Percentiles rank a stretch among this genome's conserved stretches.
These are phyloP conservation scores for Drosophila biarmipes DNA, from an alignment of 1,140 invertebrate genomes.

Conservation along the genomic window DNA sequence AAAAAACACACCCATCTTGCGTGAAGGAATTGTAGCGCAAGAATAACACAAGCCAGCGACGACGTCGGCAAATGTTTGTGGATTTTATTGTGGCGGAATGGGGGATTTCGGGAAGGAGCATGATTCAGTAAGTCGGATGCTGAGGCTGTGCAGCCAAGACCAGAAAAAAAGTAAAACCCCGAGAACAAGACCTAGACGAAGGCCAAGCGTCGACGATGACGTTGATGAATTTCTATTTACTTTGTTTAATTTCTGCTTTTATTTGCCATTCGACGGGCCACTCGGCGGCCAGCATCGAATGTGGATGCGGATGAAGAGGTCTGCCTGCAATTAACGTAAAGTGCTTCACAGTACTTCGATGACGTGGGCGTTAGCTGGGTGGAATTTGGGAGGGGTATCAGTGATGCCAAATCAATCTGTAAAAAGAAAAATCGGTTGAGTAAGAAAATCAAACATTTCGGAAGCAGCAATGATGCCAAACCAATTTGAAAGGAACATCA, in stretches of 20 bases:
- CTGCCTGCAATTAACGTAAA: constrained; percentile 80
- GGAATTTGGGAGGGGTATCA: neutral
- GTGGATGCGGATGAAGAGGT: constrained; percentile 48
- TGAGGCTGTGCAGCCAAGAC: constrained; percentile 1
- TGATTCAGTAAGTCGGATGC: neutral
- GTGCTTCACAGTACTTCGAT: constrained; percentile 61
- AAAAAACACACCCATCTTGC: constrained; percentile 31
- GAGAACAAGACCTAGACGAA: constrained; percentile 21
- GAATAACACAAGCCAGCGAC: constrained; percentile 62
- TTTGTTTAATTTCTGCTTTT: constrained; percentile 82
- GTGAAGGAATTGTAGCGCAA: constrained; percentile 56
- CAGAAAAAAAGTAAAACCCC: neutral
- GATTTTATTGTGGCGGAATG: constrained; percentile 66
- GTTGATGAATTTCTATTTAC: constrained; percentile 83
- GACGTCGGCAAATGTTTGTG: constrained; percentile 62
- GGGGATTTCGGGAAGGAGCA: constrained; percentile 25
- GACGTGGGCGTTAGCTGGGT: constrained; percentile 32
- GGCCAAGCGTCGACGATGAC: constrained; percentile 59
- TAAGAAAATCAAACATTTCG: too few species aligned
- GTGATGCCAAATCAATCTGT: neutral
- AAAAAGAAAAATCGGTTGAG: neutral
- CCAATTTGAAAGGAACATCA: too few species aligned
- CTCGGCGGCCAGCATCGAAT: constrained; percentile 35
- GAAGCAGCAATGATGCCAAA: too few species aligned
- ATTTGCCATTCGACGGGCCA: constrained; percentile 75